phyloP scores from a whole-genome alignment of 1,140 invertebrate species.

The Gryon sp. region DNA sequence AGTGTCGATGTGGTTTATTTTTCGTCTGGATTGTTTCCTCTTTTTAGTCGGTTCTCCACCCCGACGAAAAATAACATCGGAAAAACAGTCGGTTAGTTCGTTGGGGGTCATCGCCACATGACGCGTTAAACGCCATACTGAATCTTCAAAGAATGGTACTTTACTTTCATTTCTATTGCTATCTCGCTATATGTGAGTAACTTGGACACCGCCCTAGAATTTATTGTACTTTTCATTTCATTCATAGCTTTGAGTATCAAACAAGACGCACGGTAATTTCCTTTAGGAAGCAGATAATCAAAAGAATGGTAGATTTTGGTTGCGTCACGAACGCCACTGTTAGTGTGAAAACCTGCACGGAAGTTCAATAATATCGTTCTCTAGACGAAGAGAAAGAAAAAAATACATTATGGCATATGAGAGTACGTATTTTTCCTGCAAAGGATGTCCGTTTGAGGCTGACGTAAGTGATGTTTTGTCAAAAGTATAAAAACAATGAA shows the following conservation, averaged over 20 bases:
- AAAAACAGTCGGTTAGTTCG: slow-evolving; percentile 69
- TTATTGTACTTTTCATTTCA: slow-evolving; percentile 43
- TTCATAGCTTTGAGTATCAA: slow-evolving; percentile 26
- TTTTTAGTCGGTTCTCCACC: too few species aligned
- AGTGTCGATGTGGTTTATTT: too few species aligned
- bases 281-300: slow-evolving; percentile 54
- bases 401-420: slow-evolving; percentile 23
- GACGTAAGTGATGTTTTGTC: too few species aligned
- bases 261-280: slow-evolving; percentile 53
- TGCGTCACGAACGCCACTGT: slow-evolving; percentile 38
- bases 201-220: slow-evolving; percentile 42
- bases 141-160: slow-evolving; percentile 35
- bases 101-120: slow-evolving; percentile 70
- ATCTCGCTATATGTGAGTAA: slow-evolving; percentile 18
- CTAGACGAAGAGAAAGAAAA: too few species aligned
- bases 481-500: too few species aligned
- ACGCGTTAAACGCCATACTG: slow-evolving; percentile 56
- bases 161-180: slow-evolving; percentile 58
- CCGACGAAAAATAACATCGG: slow-evolving; percentile 55
- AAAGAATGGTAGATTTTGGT: slow-evolving; percentile 54
- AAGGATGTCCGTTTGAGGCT: slow-evolving; percentile 62
- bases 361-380: slow-evolving; percentile 52
- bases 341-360: slow-evolving; percentile 57
- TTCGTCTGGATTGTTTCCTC: too few species aligned
- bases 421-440: slow-evolving; percentile 31